Evolutionary conservation across 2,797 vertebrate genomes (phyloP).

Genomic region (Helicolenus hilgendorfi): DNA sequence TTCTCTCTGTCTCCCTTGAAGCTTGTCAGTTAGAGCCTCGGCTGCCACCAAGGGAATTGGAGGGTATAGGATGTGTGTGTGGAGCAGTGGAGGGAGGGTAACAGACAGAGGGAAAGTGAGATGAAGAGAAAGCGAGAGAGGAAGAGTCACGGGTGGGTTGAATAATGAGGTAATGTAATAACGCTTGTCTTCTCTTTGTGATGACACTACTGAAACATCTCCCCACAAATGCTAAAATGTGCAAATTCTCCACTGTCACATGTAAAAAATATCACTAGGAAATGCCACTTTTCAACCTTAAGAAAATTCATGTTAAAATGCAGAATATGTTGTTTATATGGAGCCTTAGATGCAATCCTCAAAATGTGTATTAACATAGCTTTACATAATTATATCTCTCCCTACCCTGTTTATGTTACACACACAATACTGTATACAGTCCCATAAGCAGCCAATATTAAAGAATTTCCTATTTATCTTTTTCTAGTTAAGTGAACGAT

Average conservation of each 20-base stretch:
- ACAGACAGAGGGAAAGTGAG: conserved; percentile 52
- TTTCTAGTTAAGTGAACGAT: not conserved
- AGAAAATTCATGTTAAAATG: conserved; percentile 1
- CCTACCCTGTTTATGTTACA: not conserved
- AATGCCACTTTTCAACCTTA: conserved; percentile 24
- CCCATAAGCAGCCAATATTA: not conserved
- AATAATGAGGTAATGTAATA: conserved; percentile 81
- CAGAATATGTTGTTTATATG: not conserved
- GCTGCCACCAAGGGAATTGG: conserved; percentile 77
- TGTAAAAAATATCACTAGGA: conserved; percentile 18
- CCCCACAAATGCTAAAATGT: conserved; percentile 50
- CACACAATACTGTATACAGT: not conserved
- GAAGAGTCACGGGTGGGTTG: conserved; percentile 57
- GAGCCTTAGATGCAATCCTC: not conserved
- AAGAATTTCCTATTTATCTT: not conserved
- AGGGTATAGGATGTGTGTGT: conserved; percentile 72
- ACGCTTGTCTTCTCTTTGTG: conserved; percentile 60
- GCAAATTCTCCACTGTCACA: conserved; percentile 36
- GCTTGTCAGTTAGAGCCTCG: conserved; percentile 76
- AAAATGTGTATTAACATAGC: not conserved
- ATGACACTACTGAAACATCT: conserved; percentile 65
- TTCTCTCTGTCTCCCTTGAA: conserved; percentile 78
- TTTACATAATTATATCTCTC: not conserved
- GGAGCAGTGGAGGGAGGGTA: conserved; percentile 51
- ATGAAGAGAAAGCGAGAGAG: conserved; percentile 27